phyloP scores from a whole-genome alignment of 2,888 invertebrate species.

The Xestia sexstrigata region DNA sequence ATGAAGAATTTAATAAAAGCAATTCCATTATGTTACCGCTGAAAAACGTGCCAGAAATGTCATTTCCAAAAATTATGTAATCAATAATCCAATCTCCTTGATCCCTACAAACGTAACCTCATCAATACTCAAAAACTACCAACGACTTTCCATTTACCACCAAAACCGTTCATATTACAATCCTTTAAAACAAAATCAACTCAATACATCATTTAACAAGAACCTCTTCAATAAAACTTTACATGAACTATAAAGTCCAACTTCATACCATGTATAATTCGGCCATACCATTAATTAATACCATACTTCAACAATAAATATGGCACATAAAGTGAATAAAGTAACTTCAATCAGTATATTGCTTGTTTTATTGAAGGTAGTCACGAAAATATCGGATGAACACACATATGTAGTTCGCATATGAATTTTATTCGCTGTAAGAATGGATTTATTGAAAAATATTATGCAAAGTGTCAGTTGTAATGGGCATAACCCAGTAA shows the following conservation, averaged over 20 bases:
- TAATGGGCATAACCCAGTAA: constrained; percentile 29
- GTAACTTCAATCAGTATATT: constrained; percentile 66
- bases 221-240: constrained; percentile 62
- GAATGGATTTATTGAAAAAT: constrained; percentile 44
- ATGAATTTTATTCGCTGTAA: constrained; percentile 35
- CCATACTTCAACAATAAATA: constrained; percentile 61
- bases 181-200: constrained; percentile 39
- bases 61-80: not conserved
- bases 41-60: not conserved
- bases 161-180: constrained; percentile 41
- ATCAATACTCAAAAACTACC: constrained; percentile 7
- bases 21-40: not conserved
- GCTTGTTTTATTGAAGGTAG: constrained; percentile 62
- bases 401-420: constrained; percentile 43
- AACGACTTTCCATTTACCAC: constrained; percentile 32
- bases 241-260: constrained; percentile 56
- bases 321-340: constrained; percentile 60
- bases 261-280: constrained; percentile 62
- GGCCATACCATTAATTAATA: constrained; percentile 65
- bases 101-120: not conserved
- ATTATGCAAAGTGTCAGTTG: constrained; percentile 44
- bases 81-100: constrained; percentile 11
- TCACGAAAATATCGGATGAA: constrained; percentile 65
- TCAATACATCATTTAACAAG: constrained; percentile 39
- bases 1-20: not conserved